phyloP scores from a whole-genome alignment of 1,140 invertebrate species.

The Palaemon carinicauda region DNA sequence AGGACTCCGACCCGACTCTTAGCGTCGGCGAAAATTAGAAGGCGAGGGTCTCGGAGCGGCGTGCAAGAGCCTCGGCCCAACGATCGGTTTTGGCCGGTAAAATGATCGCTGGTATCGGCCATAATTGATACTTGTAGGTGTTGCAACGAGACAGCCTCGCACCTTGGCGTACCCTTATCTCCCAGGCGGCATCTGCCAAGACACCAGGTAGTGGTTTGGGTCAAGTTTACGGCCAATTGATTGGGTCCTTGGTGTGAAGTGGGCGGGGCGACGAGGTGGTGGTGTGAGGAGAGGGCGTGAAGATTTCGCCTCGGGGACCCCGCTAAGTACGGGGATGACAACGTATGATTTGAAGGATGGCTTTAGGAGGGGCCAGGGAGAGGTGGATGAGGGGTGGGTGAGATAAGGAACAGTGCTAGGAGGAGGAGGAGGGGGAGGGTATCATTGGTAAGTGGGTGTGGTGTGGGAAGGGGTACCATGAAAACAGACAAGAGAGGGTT shows the following conservation, averaged over 20 bases:
- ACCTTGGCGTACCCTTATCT: slow-evolving; percentile 43
- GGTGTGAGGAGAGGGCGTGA: neutral
- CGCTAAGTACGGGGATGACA: too few relatives aligned
- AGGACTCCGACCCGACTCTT: neutral
- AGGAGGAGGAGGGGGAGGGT: too few relatives aligned
- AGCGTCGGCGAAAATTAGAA: slow-evolving; percentile 19
- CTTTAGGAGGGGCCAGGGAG: too few relatives aligned
- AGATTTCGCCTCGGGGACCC: neutral
- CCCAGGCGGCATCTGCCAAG: slow-evolving; percentile 44
- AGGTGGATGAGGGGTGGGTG: too few relatives aligned
- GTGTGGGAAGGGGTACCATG: too few relatives aligned
- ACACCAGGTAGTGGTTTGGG: slow-evolving; percentile 50
- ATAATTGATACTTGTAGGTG: slow-evolving; percentile 51
- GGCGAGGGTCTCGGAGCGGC: too few relatives aligned
- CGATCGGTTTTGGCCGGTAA: slow-evolving; percentile 25
- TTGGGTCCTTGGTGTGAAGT: slow-evolving; percentile 49
- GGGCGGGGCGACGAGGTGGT: slow-evolving; percentile 18
- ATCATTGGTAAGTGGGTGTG: too few relatives aligned
- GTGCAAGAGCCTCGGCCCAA: neutral
- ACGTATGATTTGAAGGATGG: too few relatives aligned
- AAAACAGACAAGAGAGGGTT: too few relatives aligned
- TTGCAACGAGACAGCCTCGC: slow-evolving; percentile 43
- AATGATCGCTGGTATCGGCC: slow-evolving; percentile 47
- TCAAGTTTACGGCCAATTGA: slow-evolving; percentile 46
- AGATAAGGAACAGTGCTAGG: too few relatives aligned